Percentiles rank a stretch among this genome's conserved stretches.
phyloP scores from a whole-genome alignment of 2,113 vertebrate genomes.

The Lichenostomus cassidix region DNA sequence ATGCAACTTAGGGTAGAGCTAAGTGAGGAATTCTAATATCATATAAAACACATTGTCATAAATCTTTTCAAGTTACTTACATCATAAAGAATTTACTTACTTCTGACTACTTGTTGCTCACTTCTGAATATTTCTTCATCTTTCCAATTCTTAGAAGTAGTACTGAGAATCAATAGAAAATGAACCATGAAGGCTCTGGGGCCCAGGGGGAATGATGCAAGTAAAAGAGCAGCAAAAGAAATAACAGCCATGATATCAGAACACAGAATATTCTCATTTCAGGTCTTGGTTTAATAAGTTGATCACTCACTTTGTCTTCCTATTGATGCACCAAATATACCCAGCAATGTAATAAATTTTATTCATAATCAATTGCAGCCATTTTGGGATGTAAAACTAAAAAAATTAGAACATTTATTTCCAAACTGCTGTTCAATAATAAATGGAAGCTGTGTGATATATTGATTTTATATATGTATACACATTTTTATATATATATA shows the following conservation, averaged over 20 bases:
- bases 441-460: background rate
- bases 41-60: background rate
- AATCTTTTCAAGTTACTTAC: background rate
- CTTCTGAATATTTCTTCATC: slow-evolving; percentile 27
- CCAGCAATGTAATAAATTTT: background rate
- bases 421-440: background rate
- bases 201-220: background rate
- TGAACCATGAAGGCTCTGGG: slow-evolving; percentile 5
- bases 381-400: background rate
- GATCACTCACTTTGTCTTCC: background rate
- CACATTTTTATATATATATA: no score
- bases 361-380: background rate
- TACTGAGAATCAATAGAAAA: slow-evolving; percentile 33
- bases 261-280: background rate
- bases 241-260: slow-evolving; percentile 6
- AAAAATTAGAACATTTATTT: background rate
- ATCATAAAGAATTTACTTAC: slow-evolving; percentile 57
- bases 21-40: slow-evolving; percentile 12
- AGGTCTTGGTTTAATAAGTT: slow-evolving; percentile 16
- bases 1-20: background rate
- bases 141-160: background rate
- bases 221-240: slow-evolving; percentile 27
- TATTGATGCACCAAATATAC: background rate
- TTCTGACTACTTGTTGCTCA: background rate
- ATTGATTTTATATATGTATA: no score